Evolutionary conservation across 2,113 vertebrate species (phyloP).

Genomic region (Onychostruthus taczanowskii): DNA sequence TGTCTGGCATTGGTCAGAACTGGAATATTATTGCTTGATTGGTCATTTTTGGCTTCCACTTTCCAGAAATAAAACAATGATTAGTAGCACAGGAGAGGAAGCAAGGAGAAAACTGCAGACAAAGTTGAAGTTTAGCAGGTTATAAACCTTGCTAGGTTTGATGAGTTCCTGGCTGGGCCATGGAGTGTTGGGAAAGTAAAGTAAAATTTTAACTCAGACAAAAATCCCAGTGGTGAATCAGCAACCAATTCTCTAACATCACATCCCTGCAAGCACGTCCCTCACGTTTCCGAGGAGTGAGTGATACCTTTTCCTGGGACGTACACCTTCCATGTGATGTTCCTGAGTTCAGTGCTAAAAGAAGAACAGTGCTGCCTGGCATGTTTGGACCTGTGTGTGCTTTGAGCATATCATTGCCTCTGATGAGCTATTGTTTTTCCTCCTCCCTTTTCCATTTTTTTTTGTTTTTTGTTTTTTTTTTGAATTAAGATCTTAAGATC

Average conservation of each 20-base stretch:
- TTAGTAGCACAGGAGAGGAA: neutral
- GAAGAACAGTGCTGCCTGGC: neutral
- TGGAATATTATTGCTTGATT: neutral
- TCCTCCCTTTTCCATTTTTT: neutral
- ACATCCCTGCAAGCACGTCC: neutral
- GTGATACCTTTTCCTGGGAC: neutral
- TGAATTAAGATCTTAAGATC: neutral
- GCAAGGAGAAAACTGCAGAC: neutral
- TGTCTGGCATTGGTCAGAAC: neutral
- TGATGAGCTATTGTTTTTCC: neutral
- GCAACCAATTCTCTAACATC: neutral
- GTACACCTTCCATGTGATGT: slow-evolving; percentile 4
- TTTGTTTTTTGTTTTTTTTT: neutral
- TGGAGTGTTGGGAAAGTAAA: neutral
- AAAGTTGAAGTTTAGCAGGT: slow-evolving; percentile 12
- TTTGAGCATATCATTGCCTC: neutral
- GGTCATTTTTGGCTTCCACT: neutral
- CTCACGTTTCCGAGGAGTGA: neutral
- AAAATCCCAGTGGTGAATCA: slow-evolving; percentile 28
- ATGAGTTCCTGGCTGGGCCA: neutral
- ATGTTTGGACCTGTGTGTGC: neutral
- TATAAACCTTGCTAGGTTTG: neutral
- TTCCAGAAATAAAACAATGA: neutral
- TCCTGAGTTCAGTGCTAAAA: neutral
- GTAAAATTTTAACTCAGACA: slow-evolving; percentile 29